Evolutionary conservation across 1,140 invertebrate species (phyloP), one percentile per base, ranked within the genome.

Genomic region (Capitella teleta): DNA sequence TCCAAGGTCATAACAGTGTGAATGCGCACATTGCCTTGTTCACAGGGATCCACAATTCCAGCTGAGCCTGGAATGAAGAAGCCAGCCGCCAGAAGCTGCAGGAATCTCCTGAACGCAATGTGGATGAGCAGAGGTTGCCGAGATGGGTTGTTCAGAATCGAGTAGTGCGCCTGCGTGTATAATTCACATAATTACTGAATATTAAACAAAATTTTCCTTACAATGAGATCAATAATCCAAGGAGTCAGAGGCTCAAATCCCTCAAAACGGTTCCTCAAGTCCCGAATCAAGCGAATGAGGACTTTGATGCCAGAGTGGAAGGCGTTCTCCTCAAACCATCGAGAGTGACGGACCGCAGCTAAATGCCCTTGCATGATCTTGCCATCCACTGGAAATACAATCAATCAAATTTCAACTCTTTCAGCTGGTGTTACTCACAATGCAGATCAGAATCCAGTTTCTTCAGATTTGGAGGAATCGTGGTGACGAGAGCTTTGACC

Each of bases 271-370:
- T 79, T 82, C 58, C 85, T 81, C 54, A 98, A 76, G 74, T 98
- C 93, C 58, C 89, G 81, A 1, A 98, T 72, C 18, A 98, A 76
- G 12, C 94, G 79, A 56, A 98, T 94, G 0, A 98, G 72, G 12
- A 93, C 87, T 77, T 96, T 97, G 43, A 98, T 92, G 26, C 89
- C 90, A 3, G 93, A 94, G 72, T 97, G 91, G 67, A 90, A 90
- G 5, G 90, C 92, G 71, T 95, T 95, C 74, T 98, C 93, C 68
- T 98, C 94, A 72, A 98, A 97, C 93, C 94, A 98, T 3, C 91
- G 80, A 28, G 87, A 76, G 70, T 98, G 93, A 49, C 92, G 76
- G 38, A 98, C 93, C 1, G 91, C 90, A 2, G 89, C 87, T 56
- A 96, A 74, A 72, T 96, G 89, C 36, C 84, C 82, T 72, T 85